Evolutionary conservation across 2,888 invertebrate species (phyloP).

Genomic region (Anthoptus insignis): DNA sequence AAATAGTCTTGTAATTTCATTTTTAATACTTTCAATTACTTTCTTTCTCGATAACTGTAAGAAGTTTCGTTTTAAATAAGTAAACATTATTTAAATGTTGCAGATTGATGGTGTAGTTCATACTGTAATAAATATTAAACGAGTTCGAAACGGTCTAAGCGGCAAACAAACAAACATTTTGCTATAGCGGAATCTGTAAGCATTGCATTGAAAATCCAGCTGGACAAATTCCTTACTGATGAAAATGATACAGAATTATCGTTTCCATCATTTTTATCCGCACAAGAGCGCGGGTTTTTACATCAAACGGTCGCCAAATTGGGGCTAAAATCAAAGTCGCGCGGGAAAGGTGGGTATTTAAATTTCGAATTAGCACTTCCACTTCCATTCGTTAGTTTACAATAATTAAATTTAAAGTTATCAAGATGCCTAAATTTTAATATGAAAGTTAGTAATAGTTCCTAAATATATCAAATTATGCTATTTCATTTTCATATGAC

Average conservation of each 20-base stretch:
- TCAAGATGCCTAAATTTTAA: no score
- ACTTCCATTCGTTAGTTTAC: no score
- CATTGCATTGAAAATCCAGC: conserved; percentile 80
- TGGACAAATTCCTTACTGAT: conserved; percentile 79
- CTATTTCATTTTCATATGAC: no score
- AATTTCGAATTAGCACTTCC: conserved; percentile 1
- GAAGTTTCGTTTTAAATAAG: no score
- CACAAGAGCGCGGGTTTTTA: conserved; percentile 93
- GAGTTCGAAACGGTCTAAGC: conserved; percentile 79
- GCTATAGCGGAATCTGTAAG: conserved; percentile 82
- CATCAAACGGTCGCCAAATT: conserved; percentile 90
- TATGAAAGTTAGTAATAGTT: no score
- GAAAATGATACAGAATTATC: conserved; percentile 83
- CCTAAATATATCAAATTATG: no score
- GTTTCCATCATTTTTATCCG: conserved; percentile 92
- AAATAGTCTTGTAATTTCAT: no score
- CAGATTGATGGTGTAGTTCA: not conserved
- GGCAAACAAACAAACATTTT: conserved; percentile 74
- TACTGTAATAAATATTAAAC: conserved; percentile 53
- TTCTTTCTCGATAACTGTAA: no score
- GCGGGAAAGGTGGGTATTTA: conserved; percentile 89
- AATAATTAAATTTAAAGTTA: no score
- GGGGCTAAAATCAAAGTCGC: conserved; percentile 93
- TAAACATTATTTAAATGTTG: not conserved
- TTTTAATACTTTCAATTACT: no score